Percentiles rank a stretch among this genome's conserved stretches.
These are phyloP conservation scores for Drosophila murphyi DNA, from an alignment of 1,140 invertebrate genomes.

Conservation along the genomic window DNA sequence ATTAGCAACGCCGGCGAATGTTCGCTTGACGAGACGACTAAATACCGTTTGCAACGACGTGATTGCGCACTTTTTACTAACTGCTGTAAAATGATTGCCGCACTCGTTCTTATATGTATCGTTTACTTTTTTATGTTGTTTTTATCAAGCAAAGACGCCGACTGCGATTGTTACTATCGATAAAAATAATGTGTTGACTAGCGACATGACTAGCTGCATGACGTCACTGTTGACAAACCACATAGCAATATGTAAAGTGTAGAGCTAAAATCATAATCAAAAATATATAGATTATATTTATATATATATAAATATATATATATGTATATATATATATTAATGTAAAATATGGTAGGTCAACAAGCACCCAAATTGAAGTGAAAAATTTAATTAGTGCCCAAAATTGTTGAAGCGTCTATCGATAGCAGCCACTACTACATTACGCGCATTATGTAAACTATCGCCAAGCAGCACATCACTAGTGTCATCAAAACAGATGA, in stretches of 20 bases:
- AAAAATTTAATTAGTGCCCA: not conserved
- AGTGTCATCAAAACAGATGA: constrained; percentile 43
- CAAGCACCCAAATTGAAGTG: too few relatives aligned
- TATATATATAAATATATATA: too few relatives aligned
- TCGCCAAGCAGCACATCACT: constrained; percentile 9
- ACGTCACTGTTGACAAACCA: not conserved
- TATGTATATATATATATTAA: too few relatives aligned
- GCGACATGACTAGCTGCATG: too few relatives aligned
- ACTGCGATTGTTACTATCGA: constrained; percentile 2
- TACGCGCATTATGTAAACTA: constrained; percentile 22
- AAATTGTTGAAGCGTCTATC: not conserved
- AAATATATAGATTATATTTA: too few relatives aligned
- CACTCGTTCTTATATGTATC: constrained; percentile 44
- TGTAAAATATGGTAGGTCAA: too few relatives aligned
- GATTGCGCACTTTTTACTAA: constrained; percentile 55
- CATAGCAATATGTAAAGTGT: not conserved
- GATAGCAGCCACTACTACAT: not conserved
- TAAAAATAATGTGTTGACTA: not conserved
- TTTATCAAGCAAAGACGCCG: constrained; percentile 24
- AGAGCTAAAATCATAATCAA: too few relatives aligned
- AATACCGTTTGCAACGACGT: constrained; percentile 54
- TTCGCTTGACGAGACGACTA: constrained; percentile 48
- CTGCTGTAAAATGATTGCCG: constrained; percentile 38
- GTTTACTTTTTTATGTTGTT: constrained; percentile 28
- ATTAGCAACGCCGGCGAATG: constrained; percentile 37